phyloP scores from a whole-genome alignment of 1,140 invertebrate genomes.

The Calycopis cecrops region DNA sequence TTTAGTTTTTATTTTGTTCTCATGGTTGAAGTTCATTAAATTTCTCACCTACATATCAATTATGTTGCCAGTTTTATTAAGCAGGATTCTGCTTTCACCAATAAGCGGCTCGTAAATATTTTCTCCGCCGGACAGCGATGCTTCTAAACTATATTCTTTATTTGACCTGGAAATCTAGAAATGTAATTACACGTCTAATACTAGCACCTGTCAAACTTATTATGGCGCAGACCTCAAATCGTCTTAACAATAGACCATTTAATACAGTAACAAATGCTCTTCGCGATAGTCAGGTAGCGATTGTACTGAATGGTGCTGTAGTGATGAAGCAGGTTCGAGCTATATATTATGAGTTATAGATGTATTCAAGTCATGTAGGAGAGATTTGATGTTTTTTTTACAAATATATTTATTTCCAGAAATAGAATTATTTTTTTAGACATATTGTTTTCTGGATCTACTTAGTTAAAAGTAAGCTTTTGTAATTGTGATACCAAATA shows the following conservation, averaged over 20 bases:
- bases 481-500: no score
- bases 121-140: conserved; percentile 44
- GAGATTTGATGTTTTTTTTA: no score
- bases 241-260: conserved; percentile 15
- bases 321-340: no score
- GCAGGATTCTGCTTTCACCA: conserved; percentile 41
- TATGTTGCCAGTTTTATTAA: conserved; percentile 4
- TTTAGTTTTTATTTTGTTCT: not conserved
- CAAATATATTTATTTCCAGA: no score
- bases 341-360: no score
- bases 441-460: no score
- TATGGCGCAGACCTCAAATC: conserved; percentile 15
- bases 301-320: no score
- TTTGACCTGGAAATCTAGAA: conserved; percentile 57
- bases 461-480: no score
- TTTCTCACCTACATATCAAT: not conserved
- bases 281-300: no score
- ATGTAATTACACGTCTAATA: conserved; percentile 30
- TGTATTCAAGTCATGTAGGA: no score
- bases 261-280: conserved; percentile 1
- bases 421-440: no score
- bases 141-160: conserved; percentile 44
- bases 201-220: conserved; percentile 27
- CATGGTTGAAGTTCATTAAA: not conserved
- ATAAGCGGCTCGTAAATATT: not conserved